Evolutionary conservation across 2,113 vertebrate genomes (phyloP).

Genomic region (Sebastes fasciatus): DNA sequence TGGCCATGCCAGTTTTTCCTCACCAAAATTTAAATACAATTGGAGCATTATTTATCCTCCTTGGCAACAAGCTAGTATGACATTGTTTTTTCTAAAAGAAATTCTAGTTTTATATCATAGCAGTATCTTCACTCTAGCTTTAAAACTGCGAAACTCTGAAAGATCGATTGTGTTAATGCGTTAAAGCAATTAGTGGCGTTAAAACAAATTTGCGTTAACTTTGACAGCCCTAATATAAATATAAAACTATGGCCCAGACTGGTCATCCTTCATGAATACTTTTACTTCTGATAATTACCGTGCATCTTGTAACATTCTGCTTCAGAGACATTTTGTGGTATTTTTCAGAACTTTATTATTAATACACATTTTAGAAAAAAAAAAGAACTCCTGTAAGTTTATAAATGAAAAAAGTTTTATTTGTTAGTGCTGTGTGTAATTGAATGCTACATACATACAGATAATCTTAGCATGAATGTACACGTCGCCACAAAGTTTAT

Average conservation of each 20-base stretch:
- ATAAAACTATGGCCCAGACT: background rate
- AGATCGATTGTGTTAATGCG: too few relatives aligned
- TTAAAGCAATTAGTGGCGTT: too few relatives aligned
- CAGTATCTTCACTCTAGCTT: too few relatives aligned
- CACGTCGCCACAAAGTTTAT: conserved; percentile 79
- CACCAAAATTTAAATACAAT: too few relatives aligned
- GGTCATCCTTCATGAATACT: background rate
- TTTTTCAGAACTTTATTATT: background rate
- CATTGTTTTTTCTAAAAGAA: too few relatives aligned
- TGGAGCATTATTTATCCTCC: too few relatives aligned
- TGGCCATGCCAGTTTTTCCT: too few relatives aligned
- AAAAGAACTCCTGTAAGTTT: conserved; percentile 6
- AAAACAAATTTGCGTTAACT: too few relatives aligned
- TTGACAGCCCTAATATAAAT: too few relatives aligned
- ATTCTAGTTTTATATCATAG: too few relatives aligned
- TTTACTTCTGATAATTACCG: background rate
- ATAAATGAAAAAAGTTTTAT: conserved; percentile 85
- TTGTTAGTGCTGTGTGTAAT: conserved; percentile 86
- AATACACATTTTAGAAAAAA: background rate
- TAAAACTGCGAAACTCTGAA: too few relatives aligned
- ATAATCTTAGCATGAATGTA: conserved; percentile 82
- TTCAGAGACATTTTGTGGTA: background rate
- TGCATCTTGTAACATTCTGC: background rate
- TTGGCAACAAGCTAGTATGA: too few relatives aligned
- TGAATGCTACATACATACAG: conserved; percentile 87